Evolutionary conservation across 2,888 invertebrate species (phyloP).

Genomic region (Sipunculus nudus): DNA sequence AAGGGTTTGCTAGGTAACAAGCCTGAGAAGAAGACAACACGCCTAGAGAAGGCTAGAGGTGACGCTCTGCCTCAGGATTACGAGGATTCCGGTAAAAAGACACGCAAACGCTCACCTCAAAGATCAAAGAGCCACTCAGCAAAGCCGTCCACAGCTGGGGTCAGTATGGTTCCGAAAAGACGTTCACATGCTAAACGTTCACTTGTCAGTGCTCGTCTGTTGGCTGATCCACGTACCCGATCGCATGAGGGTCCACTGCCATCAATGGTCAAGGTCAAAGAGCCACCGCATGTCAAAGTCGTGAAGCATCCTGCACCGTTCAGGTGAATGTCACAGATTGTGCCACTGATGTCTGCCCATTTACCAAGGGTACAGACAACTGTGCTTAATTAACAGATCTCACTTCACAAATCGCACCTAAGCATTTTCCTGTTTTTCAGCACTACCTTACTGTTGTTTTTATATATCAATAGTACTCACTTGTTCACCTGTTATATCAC

Average conservation of each 20-base stretch:
- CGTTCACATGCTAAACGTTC: background rate
- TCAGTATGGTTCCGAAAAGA: background rate
- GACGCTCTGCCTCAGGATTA: too few species aligned
- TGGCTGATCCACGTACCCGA: background rate
- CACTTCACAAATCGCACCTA: too few species aligned
- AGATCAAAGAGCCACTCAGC: conserved; percentile 3
- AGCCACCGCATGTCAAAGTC: conserved; percentile 49
- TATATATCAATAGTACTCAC: too few species aligned
- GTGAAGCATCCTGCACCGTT: conserved; percentile 57
- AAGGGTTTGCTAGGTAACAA: conserved; percentile 40
- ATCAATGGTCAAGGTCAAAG: background rate
- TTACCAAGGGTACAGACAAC: too few species aligned
- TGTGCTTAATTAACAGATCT: too few species aligned
- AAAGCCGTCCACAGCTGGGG: background rate
- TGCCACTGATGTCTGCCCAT: too few species aligned
- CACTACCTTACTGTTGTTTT: too few species aligned
- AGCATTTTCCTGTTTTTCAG: too few species aligned
- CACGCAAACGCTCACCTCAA: too few species aligned
- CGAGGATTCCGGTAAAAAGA: too few species aligned
- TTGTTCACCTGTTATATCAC: too few species aligned
- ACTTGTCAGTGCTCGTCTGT: background rate
- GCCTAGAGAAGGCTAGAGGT: too few species aligned
- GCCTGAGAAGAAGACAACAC: conserved; percentile 12
- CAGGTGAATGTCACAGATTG: conserved; percentile 52
- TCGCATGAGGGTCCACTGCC: background rate